These are phyloP conservation scores for Gavialis gangeticus DNA, from an alignment of 2,113 vertebrate genomes.

Conservation along the genomic window DNA sequence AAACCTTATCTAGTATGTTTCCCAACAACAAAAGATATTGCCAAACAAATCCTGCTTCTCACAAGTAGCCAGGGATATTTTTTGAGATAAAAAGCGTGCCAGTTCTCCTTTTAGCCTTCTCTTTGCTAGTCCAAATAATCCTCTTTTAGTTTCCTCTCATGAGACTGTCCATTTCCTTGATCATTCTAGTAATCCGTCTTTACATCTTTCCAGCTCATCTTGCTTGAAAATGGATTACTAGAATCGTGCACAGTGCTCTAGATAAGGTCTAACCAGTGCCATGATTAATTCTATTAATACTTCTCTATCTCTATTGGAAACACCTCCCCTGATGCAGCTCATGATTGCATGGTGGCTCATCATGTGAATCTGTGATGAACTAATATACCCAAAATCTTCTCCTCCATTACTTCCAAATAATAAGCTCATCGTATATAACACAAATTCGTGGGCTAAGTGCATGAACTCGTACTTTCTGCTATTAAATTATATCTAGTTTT, in stretches of 20 bases:
- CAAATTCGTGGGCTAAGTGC: not conserved
- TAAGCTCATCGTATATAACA: not conserved
- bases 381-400: not conserved
- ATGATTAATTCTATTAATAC: not conserved
- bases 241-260: not conserved
- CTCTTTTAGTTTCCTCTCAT: not conserved
- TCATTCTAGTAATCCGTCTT: not conserved
- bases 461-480: not conserved
- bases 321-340: not conserved
- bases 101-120: not conserved
- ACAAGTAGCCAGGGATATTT: accelerated
- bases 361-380: no score
- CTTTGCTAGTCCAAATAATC: not conserved
- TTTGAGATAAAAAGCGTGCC: not conserved
- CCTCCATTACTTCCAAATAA: not conserved
- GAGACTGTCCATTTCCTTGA: not conserved
- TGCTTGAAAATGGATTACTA: not conserved
- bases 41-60: not conserved
- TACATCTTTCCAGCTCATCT: not conserved
- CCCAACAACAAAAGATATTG: no score
- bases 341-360: not conserved
- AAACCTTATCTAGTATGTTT: no score
- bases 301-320: not conserved
- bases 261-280: not conserved
- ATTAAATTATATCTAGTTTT: not conserved